Evolutionary conservation across 2,113 vertebrate genomes (phyloP).

Genomic region (Centropristis striata): DNA sequence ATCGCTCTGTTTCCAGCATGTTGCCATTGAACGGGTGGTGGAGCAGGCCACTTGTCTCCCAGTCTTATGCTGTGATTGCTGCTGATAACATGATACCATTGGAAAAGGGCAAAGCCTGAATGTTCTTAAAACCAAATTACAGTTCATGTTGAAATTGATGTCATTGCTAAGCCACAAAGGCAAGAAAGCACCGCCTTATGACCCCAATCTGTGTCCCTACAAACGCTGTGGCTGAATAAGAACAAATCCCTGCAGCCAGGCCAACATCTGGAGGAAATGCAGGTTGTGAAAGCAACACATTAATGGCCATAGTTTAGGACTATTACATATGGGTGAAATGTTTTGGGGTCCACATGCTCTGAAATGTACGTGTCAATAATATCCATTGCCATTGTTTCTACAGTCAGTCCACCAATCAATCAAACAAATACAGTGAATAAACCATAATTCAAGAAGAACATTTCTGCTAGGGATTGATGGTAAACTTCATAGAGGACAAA

Average conservation of each 20-base stretch:
- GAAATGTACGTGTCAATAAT: not conserved
- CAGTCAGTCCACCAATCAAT: not conserved
- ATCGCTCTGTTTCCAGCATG: too few relatives aligned
- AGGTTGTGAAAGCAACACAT: not conserved
- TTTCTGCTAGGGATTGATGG: not conserved
- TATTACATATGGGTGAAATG: too few relatives aligned
- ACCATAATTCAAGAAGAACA: not conserved
- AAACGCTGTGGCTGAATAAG: not conserved
- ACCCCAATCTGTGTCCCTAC: not conserved
- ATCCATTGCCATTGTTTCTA: not conserved
- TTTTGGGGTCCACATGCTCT: not conserved
- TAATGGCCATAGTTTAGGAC: not conserved
- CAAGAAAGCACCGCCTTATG: not conserved
- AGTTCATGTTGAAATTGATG: not conserved
- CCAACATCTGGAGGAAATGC: not conserved
- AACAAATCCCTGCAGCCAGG: not conserved
- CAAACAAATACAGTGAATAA: not conserved
- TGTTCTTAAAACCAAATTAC: not conserved
- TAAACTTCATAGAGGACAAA: constrained; percentile 49
- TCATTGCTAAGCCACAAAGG: not conserved
- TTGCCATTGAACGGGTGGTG: too few relatives aligned
- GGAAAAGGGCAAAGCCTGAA: too few relatives aligned
- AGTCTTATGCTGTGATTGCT: too few relatives aligned
- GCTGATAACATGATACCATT: too few relatives aligned
- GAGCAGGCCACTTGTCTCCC: too few relatives aligned